Base-by-base conservation (phyloP, 2,113 vertebrate species). In the Neogobius melanostomus region DNA sequence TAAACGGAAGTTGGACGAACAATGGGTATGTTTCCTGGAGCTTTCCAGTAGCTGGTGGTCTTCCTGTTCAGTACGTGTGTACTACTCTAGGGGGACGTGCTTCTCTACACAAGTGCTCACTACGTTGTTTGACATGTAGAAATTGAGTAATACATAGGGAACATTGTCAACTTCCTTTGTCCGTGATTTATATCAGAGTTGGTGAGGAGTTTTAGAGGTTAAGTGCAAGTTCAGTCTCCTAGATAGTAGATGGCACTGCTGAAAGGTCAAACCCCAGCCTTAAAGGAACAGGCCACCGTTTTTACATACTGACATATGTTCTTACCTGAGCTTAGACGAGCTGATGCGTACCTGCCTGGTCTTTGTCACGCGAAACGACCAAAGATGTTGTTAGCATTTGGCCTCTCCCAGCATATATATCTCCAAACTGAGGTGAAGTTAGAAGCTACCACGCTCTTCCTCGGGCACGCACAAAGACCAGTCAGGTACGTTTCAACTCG, bases 211-310 rank as follows among this genome's bases (percentile, higher is more conserved):
- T 76, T 28, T 6, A 57, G 45, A 8, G 12, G 9, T 53, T 14
- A 6, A 10, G 52, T 64, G 44, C 61, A 46, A 15, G 43, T 54
- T 8, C 67, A 45, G 7, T 51, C 82, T 77, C 48, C 81, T 82
- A 89, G 89, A 21, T 21, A 21, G 21, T 21, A 21, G 21, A 75
- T 86, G 90, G 85, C 88, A 74, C 66, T 90, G 82, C 89, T 82
- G 86, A 49, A 82, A 48, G 72, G 62, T 51, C 28, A 36, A 36
- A 36, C 28, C 28, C 28, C 28, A 36, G 4, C 28, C 21, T 21
- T 21, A 21, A 21, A 21, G 21, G 21, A 21, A 21, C 21, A 21
- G 21, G 21, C 21, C 21, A 21, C 21, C 21, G 21, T 21, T 21
- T 21, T 21, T 21, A 1, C 21, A 21, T 21, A 21, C 21, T 21